Base-by-base conservation (phyloP, 2,888 invertebrate species). In the Philereme vetulata region DNA sequence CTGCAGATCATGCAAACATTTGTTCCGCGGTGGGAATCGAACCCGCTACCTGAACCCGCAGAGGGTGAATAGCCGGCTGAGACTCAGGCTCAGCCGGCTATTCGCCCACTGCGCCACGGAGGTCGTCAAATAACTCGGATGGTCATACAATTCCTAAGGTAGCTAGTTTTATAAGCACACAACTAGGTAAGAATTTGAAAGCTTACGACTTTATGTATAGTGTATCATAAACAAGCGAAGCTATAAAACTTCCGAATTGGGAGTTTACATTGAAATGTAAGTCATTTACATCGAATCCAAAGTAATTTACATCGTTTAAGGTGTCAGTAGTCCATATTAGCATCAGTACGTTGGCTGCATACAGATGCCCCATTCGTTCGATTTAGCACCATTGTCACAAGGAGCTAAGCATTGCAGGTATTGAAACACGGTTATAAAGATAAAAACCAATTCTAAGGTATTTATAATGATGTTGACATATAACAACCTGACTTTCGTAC, bases 271-370 rank as follows among this genome's bases (percentile, higher is more conserved):
- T 34, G 46, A 56, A 61, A 49, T 52, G 50, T 46, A 51, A 59
- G 62, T 49, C 42, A 63, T 59, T 63, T 57, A 57, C 63, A 66
- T 59, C 35, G 44, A 58, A 66, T 59, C 9, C 35, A 49, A 51
- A 55, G 44, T 11, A 42, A 62, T 52, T 62, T 52, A 55, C 64
- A 67, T 56, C 50, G 45, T 62, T 61, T 68, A 65, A 42, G 61
- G 68, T 66, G 64, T 66, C 59, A 66, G 62, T 66, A 47, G 53
- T 55, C 47, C 60, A n/a, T 44, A 66, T 64, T 64, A 60, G 59
- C 62, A 67, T 62, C 43, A 33, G 59, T 52, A 45, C 57, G 65
- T 49, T 47, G 36, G 35, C 46, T 50, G 65, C 62, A 63, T 67
- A 62, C 21, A 7, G 33, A 60, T 54, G 38, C 4, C 21, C 7